phyloP scores from a whole-genome alignment of 2,797 vertebrate species.

The Loriculus beryllinus region DNA sequence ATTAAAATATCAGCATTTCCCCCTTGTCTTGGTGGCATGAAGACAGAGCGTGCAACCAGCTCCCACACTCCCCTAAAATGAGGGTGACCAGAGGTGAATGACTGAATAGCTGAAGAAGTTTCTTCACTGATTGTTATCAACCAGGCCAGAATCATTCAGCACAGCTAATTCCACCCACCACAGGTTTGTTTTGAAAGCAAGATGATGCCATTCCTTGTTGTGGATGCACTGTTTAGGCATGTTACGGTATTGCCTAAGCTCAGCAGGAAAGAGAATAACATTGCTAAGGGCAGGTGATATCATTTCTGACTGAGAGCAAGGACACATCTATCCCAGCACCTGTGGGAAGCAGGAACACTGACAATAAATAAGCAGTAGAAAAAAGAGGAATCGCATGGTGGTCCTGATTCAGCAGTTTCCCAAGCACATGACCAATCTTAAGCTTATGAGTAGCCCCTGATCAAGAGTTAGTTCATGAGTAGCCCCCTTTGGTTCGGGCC shows the following conservation, averaged over 20 bases:
- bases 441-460: background rate
- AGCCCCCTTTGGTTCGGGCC: background rate
- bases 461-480: background rate
- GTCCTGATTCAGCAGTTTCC: background rate
- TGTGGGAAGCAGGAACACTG: background rate
- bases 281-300: slow-evolving; percentile 52
- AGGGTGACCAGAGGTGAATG: slow-evolving; percentile 34
- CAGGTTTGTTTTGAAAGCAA: slow-evolving; percentile 65
- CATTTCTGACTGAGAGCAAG: slow-evolving; percentile 29
- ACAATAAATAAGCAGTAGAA: background rate
- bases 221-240: slow-evolving; percentile 62
- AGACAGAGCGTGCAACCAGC: background rate
- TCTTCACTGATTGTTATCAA: slow-evolving; percentile 35
- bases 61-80: background rate
- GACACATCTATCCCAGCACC: slow-evolving; percentile 9
- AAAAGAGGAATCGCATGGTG: background rate
- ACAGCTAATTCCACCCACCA: slow-evolving; percentile 55
- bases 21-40: background rate
- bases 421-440: background rate
- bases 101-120: slow-evolving; percentile 41
- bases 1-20: background rate
- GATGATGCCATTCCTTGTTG: slow-evolving; percentile 51
- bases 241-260: slow-evolving; percentile 53
- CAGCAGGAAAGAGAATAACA: slow-evolving; percentile 41
- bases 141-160: background rate